Evolutionary conservation across 2,797 vertebrate species (phyloP).

Genomic region (Diceros bicornis): DNA sequence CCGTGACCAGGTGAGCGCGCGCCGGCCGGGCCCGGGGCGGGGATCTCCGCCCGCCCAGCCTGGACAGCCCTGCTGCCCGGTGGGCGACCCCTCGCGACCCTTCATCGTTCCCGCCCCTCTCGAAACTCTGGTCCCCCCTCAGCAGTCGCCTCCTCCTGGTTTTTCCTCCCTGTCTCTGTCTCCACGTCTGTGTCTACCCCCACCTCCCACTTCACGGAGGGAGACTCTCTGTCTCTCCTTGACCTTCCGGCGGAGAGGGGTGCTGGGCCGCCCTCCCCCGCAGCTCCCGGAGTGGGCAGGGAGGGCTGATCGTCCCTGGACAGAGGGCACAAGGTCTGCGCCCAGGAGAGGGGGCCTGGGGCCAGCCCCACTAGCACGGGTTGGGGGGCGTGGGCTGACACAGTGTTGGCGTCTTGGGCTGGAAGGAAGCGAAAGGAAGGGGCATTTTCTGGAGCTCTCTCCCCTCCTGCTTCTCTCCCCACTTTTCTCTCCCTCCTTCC

Average conservation of each 20-base stretch:
- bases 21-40: background rate
- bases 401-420: background rate
- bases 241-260: slow-evolving; percentile 71
- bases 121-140: background rate
- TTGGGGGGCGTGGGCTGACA: too few relatives aligned
- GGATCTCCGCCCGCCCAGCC: background rate
- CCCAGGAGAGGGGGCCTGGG: background rate
- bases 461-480: background rate
- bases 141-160: rapidly evolving
- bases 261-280: background rate
- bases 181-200: background rate
- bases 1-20: slow-evolving; percentile 95
- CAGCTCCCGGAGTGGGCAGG: background rate
- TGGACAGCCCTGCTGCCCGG: rapidly evolving
- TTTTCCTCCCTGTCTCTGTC: background rate
- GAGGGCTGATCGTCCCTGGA: background rate
- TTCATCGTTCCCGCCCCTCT: background rate
- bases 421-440: too few relatives aligned
- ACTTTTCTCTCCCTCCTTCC: background rate
- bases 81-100: background rate
- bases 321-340: background rate
- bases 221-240: slow-evolving; percentile 48
- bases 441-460: background rate
- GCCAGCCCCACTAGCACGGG: background rate
- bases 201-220: background rate